Evolutionary conservation across 2,797 vertebrate genomes (phyloP).

Genomic region (Xiphophorus birchmanni): DNA sequence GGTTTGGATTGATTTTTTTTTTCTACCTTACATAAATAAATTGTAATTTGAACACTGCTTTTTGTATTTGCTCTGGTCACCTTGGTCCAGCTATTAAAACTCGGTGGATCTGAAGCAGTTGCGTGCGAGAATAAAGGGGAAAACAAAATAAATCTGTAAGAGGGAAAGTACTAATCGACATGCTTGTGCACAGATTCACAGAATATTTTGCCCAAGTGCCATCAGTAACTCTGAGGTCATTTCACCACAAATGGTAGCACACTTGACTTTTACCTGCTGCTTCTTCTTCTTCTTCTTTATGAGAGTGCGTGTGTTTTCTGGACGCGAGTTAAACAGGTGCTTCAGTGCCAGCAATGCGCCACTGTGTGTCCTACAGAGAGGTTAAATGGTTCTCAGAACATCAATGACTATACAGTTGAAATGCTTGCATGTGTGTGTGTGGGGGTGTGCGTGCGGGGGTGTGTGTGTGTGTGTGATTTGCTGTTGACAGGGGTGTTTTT

Average conservation of each 20-base stretch:
- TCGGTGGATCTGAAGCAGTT: neutral
- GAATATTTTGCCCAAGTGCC: slow-evolving; percentile 52
- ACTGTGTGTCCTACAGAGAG: slow-evolving; percentile 62
- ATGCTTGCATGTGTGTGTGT: neutral
- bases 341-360: slow-evolving; percentile 47
- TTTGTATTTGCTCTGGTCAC: neutral
- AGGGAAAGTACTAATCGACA: neutral
- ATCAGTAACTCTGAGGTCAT: slow-evolving; percentile 43
- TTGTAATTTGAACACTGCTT: neutral
- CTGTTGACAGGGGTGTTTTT: slow-evolving; percentile 80
- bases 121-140: neutral
- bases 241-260: slow-evolving; percentile 35
- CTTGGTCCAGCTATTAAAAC: neutral
- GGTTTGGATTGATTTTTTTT: neutral
- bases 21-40: neutral
- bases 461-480: slow-evolving; percentile 5
- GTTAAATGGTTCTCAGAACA: slow-evolving; percentile 61
- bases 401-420: slow-evolving; percentile 20
- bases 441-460: neutral
- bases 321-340: slow-evolving; percentile 66
- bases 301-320: slow-evolving; percentile 35
- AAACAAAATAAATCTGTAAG: neutral
- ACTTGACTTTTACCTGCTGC: slow-evolving; percentile 24
- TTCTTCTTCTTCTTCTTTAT: slow-evolving; percentile 13
- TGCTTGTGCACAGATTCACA: neutral